Base-by-base conservation (phyloP, 35 echinoderm and acorn worm genomes). In the Ophioderma brevispina region DNA sequence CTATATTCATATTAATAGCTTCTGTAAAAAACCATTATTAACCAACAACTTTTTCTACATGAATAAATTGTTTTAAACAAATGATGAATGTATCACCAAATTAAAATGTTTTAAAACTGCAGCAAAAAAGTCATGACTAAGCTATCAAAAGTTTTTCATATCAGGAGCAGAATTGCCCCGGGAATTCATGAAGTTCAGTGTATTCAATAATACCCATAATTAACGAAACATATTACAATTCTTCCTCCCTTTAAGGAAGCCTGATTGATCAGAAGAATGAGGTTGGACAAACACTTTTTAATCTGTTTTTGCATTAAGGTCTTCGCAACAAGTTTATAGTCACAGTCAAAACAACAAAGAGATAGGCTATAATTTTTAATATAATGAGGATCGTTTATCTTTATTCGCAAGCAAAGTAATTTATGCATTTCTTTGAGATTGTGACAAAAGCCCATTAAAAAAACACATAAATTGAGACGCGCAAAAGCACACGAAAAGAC, bases 131-230 rank as follows among this genome's bases (percentile, higher is more conserved):
- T 91, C 64, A 81, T 84, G 55, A 64, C 64, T 46, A 35, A 77
- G 38, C 56, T 85, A 52, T 91, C 89, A 50, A 91, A 91, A 1
- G 89, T 63, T 43, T 91, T 91, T 55, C 84, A 32, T 13, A 90
- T 82, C 13, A 76, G 0, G 33, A 81, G 40, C n/a, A 63, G 75
- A 23, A 84, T 76, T 32, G 80, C 52, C 1, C 80, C 42, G n/a
- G n/a, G n/a, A n/a, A n/a, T n/a, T n/a, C n/a, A n/a, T 36, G 79
- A 33, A 8, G 52, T 37, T 77, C 78, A 41, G 59, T 77, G 78
- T 78, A 87, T 37, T 76, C 32, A 86, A 86, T 75, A 8, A 37
- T 36, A 76, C 76, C 64, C 6, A 75, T 37, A 43, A 83, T 43
- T 49, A 83, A 83, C 3, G 38, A 40, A 83, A 83, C 35, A 85